phyloP scores from a whole-genome alignment of 2,113 vertebrate species.

The Cryptotis parvus region DNA sequence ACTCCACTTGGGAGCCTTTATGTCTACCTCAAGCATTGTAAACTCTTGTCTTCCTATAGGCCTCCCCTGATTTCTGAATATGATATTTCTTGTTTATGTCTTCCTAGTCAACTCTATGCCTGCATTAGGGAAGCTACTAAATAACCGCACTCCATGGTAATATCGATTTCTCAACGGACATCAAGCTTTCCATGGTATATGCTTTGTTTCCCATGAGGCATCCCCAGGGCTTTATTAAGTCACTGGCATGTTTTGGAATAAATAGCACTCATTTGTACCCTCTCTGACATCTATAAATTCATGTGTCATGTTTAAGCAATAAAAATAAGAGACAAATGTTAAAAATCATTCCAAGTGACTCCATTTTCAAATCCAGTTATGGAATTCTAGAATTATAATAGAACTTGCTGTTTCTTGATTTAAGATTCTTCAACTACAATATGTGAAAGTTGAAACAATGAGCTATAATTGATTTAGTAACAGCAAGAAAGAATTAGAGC shows the following conservation, averaged over 20 bases:
- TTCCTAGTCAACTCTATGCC: not conserved
- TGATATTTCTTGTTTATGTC: not conserved
- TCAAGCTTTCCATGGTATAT: not conserved
- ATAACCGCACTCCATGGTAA: too few species aligned
- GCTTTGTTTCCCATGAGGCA: not conserved
- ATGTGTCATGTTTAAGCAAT: not conserved
- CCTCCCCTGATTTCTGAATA: not conserved
- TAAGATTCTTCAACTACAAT: not conserved
- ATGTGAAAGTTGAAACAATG: not conserved
- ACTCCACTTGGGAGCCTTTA: not conserved
- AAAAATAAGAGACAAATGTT: not conserved
- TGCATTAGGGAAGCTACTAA: not conserved
- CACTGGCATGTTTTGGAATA: not conserved
- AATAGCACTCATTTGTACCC: not conserved
- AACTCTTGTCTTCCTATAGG: not conserved
- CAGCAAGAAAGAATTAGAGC: not conserved
- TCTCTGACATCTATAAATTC: not conserved
- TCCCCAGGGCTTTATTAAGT: not conserved
- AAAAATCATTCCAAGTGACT: not conserved
- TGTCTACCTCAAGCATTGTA: not conserved
- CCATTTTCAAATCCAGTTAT: conserved; percentile 3
- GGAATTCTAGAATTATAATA: not conserved
- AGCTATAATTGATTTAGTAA: not conserved
- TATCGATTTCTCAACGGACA: not conserved
- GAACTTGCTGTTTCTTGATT: not conserved